Conservation (phyloP, 2,113 vertebrate genomes). For the Pituophis catenifer region DNA sequence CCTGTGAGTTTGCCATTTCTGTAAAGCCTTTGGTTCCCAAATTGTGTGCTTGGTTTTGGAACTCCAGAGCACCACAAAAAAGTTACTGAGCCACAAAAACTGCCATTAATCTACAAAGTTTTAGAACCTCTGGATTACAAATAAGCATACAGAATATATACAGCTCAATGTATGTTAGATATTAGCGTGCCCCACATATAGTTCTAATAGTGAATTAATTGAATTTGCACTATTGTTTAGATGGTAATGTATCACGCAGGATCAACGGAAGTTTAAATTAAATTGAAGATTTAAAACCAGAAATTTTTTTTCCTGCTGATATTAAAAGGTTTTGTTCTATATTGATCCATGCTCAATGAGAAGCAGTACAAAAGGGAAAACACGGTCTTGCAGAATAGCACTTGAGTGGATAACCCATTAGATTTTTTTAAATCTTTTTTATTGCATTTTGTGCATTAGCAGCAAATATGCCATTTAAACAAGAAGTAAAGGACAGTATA, state of each 20-base stretch:
- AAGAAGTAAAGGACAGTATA: neutral
- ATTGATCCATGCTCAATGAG: neutral
- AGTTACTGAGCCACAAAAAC: neutral
- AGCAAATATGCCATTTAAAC: slow-evolving; percentile 10
- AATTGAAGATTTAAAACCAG: neutral
- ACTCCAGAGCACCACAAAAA: neutral
- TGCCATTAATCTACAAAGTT: neutral
- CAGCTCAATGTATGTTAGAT: neutral
- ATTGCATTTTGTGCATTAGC: neutral
- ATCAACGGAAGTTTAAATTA: neutral
- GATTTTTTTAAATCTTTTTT: neutral
- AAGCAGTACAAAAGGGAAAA: neutral
- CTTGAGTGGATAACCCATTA: neutral
- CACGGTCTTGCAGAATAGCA: neutral
- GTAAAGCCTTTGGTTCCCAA: neutral
- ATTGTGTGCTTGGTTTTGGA: neutral
- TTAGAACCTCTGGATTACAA: neutral
- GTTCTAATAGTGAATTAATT: neutral
- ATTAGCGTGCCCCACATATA: neutral
- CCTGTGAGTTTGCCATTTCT: neutral
- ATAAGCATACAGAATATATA: neutral
- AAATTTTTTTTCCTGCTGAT: neutral
- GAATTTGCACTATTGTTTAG: neutral
- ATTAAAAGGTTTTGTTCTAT: neutral
- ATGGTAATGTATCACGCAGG: neutral